These are phyloP conservation scores for Cheilosia vernalis DNA, from an alignment of 2,888 invertebrate genomes.

Conservation along the genomic window DNA sequence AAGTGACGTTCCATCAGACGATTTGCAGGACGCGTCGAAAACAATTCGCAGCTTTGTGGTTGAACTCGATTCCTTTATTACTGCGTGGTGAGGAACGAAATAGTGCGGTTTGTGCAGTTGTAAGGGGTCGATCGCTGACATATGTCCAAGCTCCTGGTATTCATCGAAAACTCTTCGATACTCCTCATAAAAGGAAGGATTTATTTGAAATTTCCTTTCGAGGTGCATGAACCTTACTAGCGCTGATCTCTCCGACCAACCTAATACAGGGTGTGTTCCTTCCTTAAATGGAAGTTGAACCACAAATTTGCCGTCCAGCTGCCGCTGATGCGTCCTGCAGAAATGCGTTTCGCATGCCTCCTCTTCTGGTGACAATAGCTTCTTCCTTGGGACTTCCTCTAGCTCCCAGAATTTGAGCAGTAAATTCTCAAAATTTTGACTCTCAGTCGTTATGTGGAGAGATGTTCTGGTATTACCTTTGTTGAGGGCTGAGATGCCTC, in stretches of 20 bases:
- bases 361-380: conserved; percentile 3
- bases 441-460: not conserved
- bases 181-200: not conserved
- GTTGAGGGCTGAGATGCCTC: no score
- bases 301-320: not conserved
- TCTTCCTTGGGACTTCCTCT: not conserved
- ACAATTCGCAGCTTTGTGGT: conserved; percentile 5
- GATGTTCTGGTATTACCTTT: not conserved
- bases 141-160: not conserved
- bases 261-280: no score
- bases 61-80: conserved; percentile 32
- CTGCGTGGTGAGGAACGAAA: conserved; percentile 34
- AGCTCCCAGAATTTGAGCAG: conserved; percentile 6
- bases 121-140: not conserved
- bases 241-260: no score
- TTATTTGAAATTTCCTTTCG: not conserved
- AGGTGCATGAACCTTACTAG: no score
- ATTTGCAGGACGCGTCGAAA: conserved; percentile 40
- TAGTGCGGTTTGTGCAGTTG: not conserved
- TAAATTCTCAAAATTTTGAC: not conserved
- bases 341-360: not conserved
- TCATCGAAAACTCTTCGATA: not conserved
- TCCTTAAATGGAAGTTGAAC: no score
- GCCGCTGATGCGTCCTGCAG: conserved; percentile 12
- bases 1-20: conserved; percentile 50